Evolutionary conservation across 2,888 invertebrate species (phyloP).

Genomic region (Lissonota sp.): DNA sequence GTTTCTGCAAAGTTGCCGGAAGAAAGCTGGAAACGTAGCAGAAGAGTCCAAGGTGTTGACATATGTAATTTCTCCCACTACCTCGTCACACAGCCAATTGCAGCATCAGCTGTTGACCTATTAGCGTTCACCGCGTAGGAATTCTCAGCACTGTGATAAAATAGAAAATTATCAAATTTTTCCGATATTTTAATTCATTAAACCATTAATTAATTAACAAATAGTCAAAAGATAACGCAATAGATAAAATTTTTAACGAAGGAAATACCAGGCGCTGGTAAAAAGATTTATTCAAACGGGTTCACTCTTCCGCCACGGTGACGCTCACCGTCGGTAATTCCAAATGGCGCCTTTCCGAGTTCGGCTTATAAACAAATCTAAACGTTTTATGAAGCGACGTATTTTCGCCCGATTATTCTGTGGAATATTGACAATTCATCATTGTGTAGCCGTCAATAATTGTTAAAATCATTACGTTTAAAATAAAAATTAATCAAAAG

Average conservation of each 20-base stretch:
- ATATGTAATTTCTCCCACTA: slow-evolving; percentile 43
- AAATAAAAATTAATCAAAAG: not conserved
- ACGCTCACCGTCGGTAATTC: not conserved
- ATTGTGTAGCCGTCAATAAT: too few relatives aligned
- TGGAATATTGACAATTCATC: too few relatives aligned
- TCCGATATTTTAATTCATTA: not conserved
- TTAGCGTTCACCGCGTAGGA: slow-evolving; percentile 59
- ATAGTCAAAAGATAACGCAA: too few relatives aligned
- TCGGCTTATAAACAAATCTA: too few relatives aligned
- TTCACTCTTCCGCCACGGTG: too few relatives aligned
- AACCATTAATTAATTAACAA: not conserved
- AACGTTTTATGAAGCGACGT: too few relatives aligned
- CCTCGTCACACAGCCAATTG: slow-evolving; percentile 37
- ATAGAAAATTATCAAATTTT: not conserved
- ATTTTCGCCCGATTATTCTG: too few relatives aligned
- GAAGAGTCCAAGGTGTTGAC: slow-evolving; percentile 43
- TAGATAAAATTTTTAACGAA: too few relatives aligned
- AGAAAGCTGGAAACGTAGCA: slow-evolving; percentile 18
- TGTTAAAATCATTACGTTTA: not conserved
- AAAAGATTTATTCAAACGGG: too few relatives aligned
- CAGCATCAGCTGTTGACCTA: slow-evolving; percentile 38
- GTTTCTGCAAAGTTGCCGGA: slow-evolving; percentile 24
- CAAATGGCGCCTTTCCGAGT: too few relatives aligned
- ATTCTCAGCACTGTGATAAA: slow-evolving; percentile 6
- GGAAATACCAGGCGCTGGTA: too few relatives aligned